Conservation (phyloP, 2,797 vertebrate species). For the Alosa sapidissima region DNA sequence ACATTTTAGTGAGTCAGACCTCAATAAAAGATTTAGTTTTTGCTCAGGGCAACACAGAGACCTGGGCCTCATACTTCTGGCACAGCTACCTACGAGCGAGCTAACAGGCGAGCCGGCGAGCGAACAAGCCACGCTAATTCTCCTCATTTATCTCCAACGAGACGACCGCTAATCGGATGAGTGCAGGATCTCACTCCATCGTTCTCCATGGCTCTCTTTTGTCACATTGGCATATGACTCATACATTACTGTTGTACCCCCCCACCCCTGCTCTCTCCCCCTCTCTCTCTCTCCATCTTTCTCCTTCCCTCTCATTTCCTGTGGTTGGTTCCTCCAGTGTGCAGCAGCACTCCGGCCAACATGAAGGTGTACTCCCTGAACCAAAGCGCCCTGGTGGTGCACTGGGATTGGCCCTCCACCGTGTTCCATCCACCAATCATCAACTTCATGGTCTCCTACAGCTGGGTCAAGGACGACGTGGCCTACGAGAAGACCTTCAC, state of each 20-base stretch:
- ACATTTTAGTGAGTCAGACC: constrained; percentile 57
- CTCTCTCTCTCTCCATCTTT: background rate
- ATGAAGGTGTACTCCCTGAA: constrained; percentile 96
- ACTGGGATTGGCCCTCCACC: constrained; percentile 89
- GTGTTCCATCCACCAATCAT: constrained; percentile 94
- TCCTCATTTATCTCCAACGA: constrained; percentile 45
- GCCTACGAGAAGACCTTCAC: constrained; percentile 94
- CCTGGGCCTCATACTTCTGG: constrained; percentile 37
- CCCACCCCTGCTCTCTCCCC: background rate
- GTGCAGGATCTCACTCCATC: constrained; percentile 38
- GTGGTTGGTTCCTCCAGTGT: constrained; percentile 73
- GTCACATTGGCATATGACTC: constrained; percentile 17
- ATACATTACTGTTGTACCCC: constrained; percentile 22
- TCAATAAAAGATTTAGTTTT: constrained; percentile 60
- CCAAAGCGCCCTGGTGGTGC: constrained; percentile 87
- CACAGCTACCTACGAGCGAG: constrained; percentile 16
- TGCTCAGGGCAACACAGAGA: constrained; percentile 51
- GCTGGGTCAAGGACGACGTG: constrained; percentile 93
- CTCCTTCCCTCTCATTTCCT: background rate
- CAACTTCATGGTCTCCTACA: constrained; percentile 96
- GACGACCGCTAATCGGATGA: constrained; percentile 47
- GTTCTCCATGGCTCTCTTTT: background rate
- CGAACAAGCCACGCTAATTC: constrained; percentile 39
- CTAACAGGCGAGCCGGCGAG: background rate
- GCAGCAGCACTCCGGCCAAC: constrained; percentile 91